Conservation (phyloP, 1,140 invertebrate species). For the Bursaphelenchus mucronatus region DNA sequence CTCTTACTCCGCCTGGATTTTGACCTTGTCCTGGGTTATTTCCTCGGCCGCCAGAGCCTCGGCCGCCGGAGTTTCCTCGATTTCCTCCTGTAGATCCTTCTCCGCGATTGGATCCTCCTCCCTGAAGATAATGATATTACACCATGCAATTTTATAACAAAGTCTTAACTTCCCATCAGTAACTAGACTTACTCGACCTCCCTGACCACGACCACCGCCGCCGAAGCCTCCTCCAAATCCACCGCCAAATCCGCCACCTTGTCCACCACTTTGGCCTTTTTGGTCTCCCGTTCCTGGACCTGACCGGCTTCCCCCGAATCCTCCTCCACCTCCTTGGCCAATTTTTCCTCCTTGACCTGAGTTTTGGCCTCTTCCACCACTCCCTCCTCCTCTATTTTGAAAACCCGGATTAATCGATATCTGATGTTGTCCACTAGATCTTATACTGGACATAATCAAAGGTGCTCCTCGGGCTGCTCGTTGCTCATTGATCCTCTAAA, state of each 20-base stretch:
- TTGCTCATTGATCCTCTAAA: conserved; percentile 20
- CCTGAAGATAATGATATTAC: background rate
- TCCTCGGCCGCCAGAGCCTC: conserved; percentile 6
- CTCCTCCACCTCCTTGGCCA: background rate
- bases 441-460: conserved; percentile 15
- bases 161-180: background rate
- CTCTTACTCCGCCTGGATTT: too few species aligned
- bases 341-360: background rate
- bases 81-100: background rate
- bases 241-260: background rate
- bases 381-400: too few species aligned
- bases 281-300: background rate
- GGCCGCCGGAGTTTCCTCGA: background rate
- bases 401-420: too few species aligned
- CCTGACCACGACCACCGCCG: background rate
- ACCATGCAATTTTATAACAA: background rate
- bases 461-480: conserved; percentile 10
- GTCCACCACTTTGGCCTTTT: background rate
- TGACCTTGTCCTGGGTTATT: too few species aligned
- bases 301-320: background rate
- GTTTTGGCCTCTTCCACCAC: too few species aligned
- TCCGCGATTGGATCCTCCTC: background rate
- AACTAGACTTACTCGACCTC: background rate
- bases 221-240: background rate
- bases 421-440: background rate